Conservation (phyloP, 2,113 vertebrate species). For the Merops nubicus region DNA sequence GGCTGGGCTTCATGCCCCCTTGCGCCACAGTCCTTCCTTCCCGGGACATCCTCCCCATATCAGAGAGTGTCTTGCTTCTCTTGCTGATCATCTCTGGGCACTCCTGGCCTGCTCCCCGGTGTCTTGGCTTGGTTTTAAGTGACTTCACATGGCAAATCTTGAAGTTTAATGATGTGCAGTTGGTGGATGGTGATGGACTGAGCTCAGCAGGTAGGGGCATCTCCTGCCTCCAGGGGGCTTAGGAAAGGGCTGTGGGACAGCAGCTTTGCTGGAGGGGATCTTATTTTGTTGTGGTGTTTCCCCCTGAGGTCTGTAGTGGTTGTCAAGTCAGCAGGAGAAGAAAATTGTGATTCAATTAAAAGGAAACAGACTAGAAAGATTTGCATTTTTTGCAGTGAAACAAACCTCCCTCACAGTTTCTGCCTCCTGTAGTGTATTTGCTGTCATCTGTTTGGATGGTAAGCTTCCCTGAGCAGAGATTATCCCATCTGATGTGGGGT, state of each 20-base stretch:
- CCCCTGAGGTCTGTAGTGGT: background rate
- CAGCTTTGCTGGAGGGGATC: background rate
- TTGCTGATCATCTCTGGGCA: background rate
- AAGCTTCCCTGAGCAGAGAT: background rate
- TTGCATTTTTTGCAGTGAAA: background rate
- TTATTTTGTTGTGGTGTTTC: background rate
- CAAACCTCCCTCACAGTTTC: background rate
- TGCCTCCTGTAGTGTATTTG: background rate
- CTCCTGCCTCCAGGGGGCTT: background rate
- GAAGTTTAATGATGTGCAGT: background rate
- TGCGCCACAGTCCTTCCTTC: background rate
- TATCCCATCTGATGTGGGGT: background rate
- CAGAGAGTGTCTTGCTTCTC: background rate
- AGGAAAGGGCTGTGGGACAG: background rate
- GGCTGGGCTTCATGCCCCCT: background rate
- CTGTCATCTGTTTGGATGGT: background rate
- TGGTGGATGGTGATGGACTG: accelerated
- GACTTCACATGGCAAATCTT: background rate
- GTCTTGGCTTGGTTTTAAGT: background rate
- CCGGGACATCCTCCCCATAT: background rate
- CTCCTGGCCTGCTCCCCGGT: background rate
- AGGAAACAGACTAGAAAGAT: background rate
- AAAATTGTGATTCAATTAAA: background rate
- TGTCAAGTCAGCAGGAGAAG: background rate
- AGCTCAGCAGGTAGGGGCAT: background rate